Evolutionary conservation across 2,888 invertebrate species (phyloP).

Genomic region (Hylaea fasciaria): DNA sequence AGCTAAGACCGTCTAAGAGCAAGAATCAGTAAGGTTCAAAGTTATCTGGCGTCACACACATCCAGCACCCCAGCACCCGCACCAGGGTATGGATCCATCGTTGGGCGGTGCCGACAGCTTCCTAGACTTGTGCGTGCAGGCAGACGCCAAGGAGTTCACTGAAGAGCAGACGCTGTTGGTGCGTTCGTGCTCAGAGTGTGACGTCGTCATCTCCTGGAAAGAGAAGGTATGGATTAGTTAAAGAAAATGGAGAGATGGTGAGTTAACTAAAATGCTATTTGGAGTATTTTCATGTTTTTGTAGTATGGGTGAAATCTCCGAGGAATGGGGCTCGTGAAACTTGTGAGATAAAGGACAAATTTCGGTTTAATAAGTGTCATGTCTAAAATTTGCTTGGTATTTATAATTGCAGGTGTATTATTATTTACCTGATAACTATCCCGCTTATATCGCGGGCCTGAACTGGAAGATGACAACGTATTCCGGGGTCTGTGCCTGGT

Average conservation of each 20-base stretch:
- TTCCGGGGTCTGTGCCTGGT: slow-evolving; percentile 70
- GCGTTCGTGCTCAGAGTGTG: slow-evolving; percentile 87
- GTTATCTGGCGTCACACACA: slow-evolving; percentile 82
- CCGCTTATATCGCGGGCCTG: slow-evolving; percentile 82
- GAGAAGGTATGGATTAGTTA: slow-evolving; percentile 4
- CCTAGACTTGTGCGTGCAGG: slow-evolving; percentile 86
- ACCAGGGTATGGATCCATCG: slow-evolving; percentile 91
- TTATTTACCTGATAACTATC: slow-evolving; percentile 81
- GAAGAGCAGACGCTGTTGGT: slow-evolving; percentile 88
- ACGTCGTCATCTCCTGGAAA: slow-evolving; percentile 82
- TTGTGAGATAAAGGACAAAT: too few species aligned
- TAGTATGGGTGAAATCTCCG: too few species aligned
- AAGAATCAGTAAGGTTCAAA: not conserved
- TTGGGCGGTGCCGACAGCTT: slow-evolving; percentile 85
- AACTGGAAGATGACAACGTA: slow-evolving; percentile 75
- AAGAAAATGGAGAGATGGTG: not conserved
- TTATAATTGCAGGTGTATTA: too few species aligned
- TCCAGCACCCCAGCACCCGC: slow-evolving; percentile 94
- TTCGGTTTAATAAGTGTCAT: too few species aligned
- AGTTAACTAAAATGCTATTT: not conserved
- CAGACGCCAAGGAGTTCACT: slow-evolving; percentile 84
- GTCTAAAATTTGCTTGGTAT: too few species aligned
- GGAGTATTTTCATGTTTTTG: too few species aligned
- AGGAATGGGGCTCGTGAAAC: too few species aligned
- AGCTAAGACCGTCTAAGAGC: not conserved